Evolutionary conservation across 2,113 vertebrate genomes (phyloP).

Genomic region (Xenus cinereus): DNA sequence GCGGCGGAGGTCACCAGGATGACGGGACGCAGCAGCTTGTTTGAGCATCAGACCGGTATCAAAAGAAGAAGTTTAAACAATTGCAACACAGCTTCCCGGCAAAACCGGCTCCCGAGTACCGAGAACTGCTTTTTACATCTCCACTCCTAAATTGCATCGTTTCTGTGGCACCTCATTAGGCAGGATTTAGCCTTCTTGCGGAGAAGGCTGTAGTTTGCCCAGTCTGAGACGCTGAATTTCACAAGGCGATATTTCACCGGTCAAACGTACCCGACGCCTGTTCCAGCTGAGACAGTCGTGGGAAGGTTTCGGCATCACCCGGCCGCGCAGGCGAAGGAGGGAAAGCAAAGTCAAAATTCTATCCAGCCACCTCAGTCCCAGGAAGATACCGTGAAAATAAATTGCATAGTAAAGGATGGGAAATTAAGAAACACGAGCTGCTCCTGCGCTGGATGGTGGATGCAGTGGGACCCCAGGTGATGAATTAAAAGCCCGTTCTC

Average conservation of each 20-base stretch:
- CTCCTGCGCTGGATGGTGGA: not conserved
- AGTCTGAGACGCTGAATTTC: not conserved
- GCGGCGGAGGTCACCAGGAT: slow-evolving; percentile 2
- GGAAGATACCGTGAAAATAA: not conserved
- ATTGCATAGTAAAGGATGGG: not conserved
- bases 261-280: rapidly evolving
- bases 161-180: not conserved
- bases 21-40: not conserved
- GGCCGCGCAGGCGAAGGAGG: rapidly evolving
- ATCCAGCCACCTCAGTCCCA: not conserved
- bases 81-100: not conserved
- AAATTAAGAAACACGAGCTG: not conserved
- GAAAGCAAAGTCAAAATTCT: not conserved
- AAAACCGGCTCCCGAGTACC: not conserved
- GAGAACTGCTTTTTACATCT: not conserved
- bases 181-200: not conserved
- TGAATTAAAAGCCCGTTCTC: not conserved
- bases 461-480: not conserved
- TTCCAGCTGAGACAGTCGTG: not conserved
- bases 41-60: slow-evolving; percentile 1
- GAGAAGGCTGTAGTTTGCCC: not conserved
- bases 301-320: not conserved
- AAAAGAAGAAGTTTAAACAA: not conserved
- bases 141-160: not conserved
- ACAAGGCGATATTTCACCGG: not conserved